Percentiles rank a stretch among this genome's conserved stretches.
phyloP scores from a whole-genome alignment of 2,888 invertebrate species.

The Dinocampus coccinellae region DNA sequence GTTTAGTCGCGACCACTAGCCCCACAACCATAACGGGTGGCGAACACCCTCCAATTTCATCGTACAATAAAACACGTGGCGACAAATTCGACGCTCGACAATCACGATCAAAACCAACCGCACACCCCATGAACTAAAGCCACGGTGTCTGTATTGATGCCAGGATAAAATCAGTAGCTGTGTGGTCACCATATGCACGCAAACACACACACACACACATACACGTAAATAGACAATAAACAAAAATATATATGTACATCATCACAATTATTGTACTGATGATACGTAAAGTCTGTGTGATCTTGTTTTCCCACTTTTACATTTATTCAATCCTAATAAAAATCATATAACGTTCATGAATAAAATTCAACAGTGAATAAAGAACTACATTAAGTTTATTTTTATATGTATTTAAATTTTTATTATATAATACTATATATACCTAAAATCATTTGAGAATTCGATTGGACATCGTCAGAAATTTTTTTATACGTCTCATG shows the following conservation, averaged over 20 bases:
- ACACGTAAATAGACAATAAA: neutral
- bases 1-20: slow-evolving; percentile 58
- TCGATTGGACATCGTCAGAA: too few relatives aligned
- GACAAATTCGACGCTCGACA: slow-evolving; percentile 65
- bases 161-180: slow-evolving; percentile 29
- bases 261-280: neutral
- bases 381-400: neutral
- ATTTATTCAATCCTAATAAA: slow-evolving; percentile 25
- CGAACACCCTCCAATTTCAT: slow-evolving; percentile 56
- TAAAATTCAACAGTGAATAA: too few relatives aligned
- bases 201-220: neutral
- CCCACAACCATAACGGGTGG: slow-evolving; percentile 36
- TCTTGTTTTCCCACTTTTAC: slow-evolving; percentile 23
- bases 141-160: slow-evolving; percentile 36
- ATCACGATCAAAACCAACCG: slow-evolving; percentile 63
- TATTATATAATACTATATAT: too few relatives aligned
- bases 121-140: slow-evolving; percentile 36
- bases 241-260: neutral
- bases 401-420: too few relatives aligned
- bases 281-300: slow-evolving; percentile 5
- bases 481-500: neutral
- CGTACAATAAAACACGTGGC: slow-evolving; percentile 65
- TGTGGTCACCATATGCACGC: neutral
- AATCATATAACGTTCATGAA: too few relatives aligned
- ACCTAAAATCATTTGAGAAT: too few relatives aligned